These are phyloP conservation scores for Porites lutea DNA, from an alignment of 64 coral and sea anemone species.

Conservation along the genomic window DNA sequence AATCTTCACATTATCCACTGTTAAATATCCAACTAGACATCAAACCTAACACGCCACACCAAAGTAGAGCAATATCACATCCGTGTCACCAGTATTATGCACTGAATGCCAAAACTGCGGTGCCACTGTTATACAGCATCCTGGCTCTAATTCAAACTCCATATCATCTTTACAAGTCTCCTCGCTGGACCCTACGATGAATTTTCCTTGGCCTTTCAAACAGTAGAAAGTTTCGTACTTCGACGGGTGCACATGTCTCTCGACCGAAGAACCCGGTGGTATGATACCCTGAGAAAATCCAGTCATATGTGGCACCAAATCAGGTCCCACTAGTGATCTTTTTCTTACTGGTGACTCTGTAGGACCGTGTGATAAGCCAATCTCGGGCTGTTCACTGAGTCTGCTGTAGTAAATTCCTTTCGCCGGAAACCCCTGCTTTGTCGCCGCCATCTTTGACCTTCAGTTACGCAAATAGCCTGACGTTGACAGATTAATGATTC, in stretches of 20 bases:
- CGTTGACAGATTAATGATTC: too few relatives aligned
- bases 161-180: constrained; percentile 16
- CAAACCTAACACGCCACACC: not conserved
- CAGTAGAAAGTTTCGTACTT: constrained; percentile 51
- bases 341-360: constrained; percentile 25
- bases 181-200: constrained; percentile 5
- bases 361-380: constrained; percentile 11
- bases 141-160: constrained; percentile 13
- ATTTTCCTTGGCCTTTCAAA: constrained; percentile 23
- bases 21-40: not conserved
- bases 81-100: constrained; percentile 5
- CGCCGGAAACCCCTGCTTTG: not conserved
- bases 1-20: too few relatives aligned
- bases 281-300: constrained; percentile 41
- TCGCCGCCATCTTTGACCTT: not conserved
- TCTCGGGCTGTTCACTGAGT: not conserved
- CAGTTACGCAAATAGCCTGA: not conserved
- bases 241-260: constrained; percentile 19
- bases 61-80: constrained; percentile 17
- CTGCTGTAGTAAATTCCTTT: not conserved
- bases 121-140: constrained; percentile 16
- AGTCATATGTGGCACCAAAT: not conserved
- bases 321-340: not conserved
- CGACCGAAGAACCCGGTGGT: not conserved
- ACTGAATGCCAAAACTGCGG: constrained; percentile 36